Base-by-base conservation (phyloP, 2,797 vertebrate species). In the Vultur gryphus region DNA sequence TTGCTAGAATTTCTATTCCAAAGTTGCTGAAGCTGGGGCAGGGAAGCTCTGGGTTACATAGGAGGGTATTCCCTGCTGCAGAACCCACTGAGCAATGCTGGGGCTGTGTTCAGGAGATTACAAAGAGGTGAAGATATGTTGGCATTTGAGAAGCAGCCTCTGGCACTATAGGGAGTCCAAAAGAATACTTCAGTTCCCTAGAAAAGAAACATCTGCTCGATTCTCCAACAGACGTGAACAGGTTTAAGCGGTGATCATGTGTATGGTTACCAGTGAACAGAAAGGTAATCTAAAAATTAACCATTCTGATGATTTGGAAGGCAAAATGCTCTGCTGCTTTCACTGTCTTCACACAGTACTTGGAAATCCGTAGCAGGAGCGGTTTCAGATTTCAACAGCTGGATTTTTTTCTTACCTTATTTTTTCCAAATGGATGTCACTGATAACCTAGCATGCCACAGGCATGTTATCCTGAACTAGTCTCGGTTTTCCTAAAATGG, bases 41-140 rank as follows among this genome's bases (percentile, higher is more conserved):
- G 75, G 35, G 23, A 29, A 46, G n/a, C 20, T 75, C 37, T 37
- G 4, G 37, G 4, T 44, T 51, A 0, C 3, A 0, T 0, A 29
- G 51, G 48, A 71, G 28, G 24, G 18, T 19, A 5, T 49, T 58
- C 25, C 16, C 9, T 61, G 24, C n/a, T 89, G 65, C 69, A 86
- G 69, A 76, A 13, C 19, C 13, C 31, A 6, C 25, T 24, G 58
- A 54, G 65, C 65, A 20, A 2, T 13, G 25, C 55, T 82, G 54
- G 37, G 44, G 9, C 31, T 89, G 37, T 5, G 18, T n/a, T 82
- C 19, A n/a, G 82, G 75, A 57, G 51, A 13, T 70, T 10, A 23
- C 13, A 49, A 13, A 66, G 49, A 79, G 20, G 1, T 41, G n/a
- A 66, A 51, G 44, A 2, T 49, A 15, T 4, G 87, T 61, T 1